Evolutionary conservation across 2,113 vertebrate species (phyloP), one percentile per base, ranked within the genome.

Genomic region (Cromileptes altivelis): DNA sequence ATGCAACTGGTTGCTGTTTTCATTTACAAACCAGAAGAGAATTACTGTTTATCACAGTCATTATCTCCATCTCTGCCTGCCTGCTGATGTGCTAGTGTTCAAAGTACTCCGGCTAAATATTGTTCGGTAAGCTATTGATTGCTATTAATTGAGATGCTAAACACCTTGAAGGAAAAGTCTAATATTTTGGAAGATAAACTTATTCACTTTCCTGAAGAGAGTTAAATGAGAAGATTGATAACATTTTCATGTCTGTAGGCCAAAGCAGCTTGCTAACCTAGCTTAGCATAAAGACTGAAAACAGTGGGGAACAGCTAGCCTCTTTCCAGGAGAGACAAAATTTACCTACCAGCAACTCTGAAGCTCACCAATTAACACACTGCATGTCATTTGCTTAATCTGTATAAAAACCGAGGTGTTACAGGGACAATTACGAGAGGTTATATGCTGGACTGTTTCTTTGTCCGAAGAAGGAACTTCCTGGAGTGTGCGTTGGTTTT

Each of bases 1-100:
- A 86, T 76, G 78, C 86, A 88, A 91, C 82, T 30, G 45, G 81
- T 89, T 70, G 53, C 75, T 60, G 81, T 75, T 88, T 85, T 81
- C 53, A 70, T 87, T 89, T 72, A 30, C 57, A 53, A 71, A 63
- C n/a, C 70, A 40, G 70, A 87, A 23, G 50, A 86, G 75, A 68
- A 74, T 72, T 27, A 71, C 56, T 19, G 52, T 80, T 81, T 78
- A 70, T 88, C 63, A 57, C 40, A 72, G 63, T 72, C 47, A n/a
- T 81, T 55, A 70, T 85, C 75, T 58, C 68, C 72, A 27, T 40
- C 58, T 69, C 80, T 55, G 68, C 82, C 76, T 74, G 79, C 75
- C 75, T 77, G 81, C 73, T 64, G 50, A 78, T 33, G 61, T 27
- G 62, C 45, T 37, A 19, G 77, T 80, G 78, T 63, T 85, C 78